Evolutionary conservation across 2,797 vertebrate species (phyloP), one percentile per base, ranked within the genome.

Genomic region (Octomys mimax): DNA sequence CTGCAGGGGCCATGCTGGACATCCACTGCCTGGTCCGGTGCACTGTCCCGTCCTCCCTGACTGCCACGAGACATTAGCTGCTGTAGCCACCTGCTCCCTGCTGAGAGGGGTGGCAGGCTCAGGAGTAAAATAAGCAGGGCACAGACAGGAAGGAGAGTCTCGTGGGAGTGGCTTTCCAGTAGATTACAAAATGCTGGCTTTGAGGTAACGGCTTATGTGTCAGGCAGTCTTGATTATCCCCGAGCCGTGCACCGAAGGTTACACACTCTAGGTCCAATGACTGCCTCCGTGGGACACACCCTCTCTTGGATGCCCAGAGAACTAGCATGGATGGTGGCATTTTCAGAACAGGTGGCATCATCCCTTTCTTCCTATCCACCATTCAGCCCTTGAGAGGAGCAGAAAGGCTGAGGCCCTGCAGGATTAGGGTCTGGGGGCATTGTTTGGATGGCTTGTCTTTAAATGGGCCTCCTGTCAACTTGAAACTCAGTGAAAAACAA

Each of bases 401-500:
- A 54, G 36, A 49, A 94, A 49, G 90, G 28, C 21, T 22, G 68
- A 89, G 3, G 64, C 42, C 24, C 31, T 8, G 71, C 39, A 39
- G 52, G 36, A 24, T 36, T 87, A 49, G 33, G 7, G 36, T 54
- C n/a, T 49, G 0, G n/a, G n/a, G 59, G 57, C 5, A 62, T 59
- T 82, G 85, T 89, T 87, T 86, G 22, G 36, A 87, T 85, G 19
- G n/a, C 59, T 64, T 71, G 22, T 90, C 78, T 91, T 95, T 71
- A 77, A 73, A 39, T 10, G 18, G 33, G 64, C 42, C 75, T 81
- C 70, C 49, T 31, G 31, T 36, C 70, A 64, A 62, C 61, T 86
- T 88, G 91, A 24, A 24, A 33, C 9, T 86, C 0, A 0, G 6
- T 80, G 71, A 88, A 97, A 82, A 71, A 33, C 0, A 89, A 12